phyloP scores from a whole-genome alignment of 2,797 vertebrate species.

The Myotis pilosus region DNA sequence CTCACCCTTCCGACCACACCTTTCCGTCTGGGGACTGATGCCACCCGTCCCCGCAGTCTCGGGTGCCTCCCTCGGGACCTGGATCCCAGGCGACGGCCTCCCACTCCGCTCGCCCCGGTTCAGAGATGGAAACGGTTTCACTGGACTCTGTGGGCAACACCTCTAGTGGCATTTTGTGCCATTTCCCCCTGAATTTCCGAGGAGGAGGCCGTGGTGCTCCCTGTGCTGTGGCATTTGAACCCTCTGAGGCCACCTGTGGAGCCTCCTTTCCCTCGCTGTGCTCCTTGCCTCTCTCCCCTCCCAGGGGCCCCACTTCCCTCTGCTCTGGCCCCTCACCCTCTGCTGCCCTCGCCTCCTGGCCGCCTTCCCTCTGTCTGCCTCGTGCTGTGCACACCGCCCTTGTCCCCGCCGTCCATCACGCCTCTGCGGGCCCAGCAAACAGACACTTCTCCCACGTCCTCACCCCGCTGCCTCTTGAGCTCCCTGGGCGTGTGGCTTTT shows the following conservation, averaged over 20 bases:
- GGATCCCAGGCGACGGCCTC: fast-evolving
- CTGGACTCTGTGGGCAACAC: fast-evolving
- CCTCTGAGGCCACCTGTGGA: neutral
- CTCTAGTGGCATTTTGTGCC: fast-evolving
- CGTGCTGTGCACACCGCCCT: too few species aligned
- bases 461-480: neutral
- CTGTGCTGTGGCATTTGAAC: fast-evolving
- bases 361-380: fast-evolving
- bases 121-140: fast-evolving
- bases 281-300: neutral
- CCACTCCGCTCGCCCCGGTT: fast-evolving
- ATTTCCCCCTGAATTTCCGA: fast-evolving
- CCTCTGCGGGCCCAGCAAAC: neutral
- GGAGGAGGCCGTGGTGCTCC: fast-evolving
- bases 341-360: neutral
- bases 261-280: neutral
- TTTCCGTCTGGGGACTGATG: too few species aligned
- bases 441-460: neutral
- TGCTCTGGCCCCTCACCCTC: neutral
- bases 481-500: fast-evolving
- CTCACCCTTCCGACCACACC: too few species aligned
- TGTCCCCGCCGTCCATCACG: neutral
- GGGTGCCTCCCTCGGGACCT: neutral
- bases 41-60: too few species aligned
- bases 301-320: neutral